A percentile compares a stretch with the other conserved stretches of the same genome.
phyloP scores from a whole-genome alignment of 1,140 invertebrate genomes.

The Aphaenogaster ashmeadi region DNA sequence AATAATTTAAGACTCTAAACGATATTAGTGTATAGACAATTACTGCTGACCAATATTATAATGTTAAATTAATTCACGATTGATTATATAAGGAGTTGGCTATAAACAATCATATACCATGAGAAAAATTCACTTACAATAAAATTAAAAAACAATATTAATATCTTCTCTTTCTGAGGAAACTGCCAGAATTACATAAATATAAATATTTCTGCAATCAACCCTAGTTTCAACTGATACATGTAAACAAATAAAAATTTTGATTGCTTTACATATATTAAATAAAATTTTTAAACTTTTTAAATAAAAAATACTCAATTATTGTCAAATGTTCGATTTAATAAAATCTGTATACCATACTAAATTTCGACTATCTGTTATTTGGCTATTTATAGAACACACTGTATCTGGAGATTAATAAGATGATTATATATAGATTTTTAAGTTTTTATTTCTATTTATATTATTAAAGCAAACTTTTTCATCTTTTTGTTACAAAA shows the following conservation, averaged over 20 bases:
- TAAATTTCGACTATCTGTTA: constrained; percentile 15
- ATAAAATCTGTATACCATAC: constrained; percentile 18
- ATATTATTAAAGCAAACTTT: background rate
- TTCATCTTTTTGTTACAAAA: background rate
- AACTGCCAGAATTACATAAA: background rate
- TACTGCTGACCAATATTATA: constrained; percentile 4
- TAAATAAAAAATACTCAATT: constrained; percentile 18
- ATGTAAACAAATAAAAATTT: constrained; percentile 29
- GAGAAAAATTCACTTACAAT: constrained; percentile 1
- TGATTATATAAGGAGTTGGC: background rate
- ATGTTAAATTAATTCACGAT: constrained; percentile 26
- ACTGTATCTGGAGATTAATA: background rate
- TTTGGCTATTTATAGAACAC: background rate
- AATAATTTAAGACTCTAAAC: constrained; percentile 22
- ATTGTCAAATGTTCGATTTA: constrained; percentile 17
- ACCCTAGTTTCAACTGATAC: constrained; percentile 25
- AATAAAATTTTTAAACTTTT: constrained; percentile 2
- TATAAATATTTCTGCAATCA: constrained; percentile 12
- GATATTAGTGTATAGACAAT: constrained; percentile 32
- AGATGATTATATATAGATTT: background rate
- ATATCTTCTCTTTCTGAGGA: constrained; percentile 16
- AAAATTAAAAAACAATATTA: constrained; percentile 31
- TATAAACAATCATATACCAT: background rate
- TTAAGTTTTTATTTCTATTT: background rate
- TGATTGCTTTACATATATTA: background rate